Evolutionary conservation across 2,888 invertebrate species (phyloP).

Genomic region (Drosophila silvestris): DNA sequence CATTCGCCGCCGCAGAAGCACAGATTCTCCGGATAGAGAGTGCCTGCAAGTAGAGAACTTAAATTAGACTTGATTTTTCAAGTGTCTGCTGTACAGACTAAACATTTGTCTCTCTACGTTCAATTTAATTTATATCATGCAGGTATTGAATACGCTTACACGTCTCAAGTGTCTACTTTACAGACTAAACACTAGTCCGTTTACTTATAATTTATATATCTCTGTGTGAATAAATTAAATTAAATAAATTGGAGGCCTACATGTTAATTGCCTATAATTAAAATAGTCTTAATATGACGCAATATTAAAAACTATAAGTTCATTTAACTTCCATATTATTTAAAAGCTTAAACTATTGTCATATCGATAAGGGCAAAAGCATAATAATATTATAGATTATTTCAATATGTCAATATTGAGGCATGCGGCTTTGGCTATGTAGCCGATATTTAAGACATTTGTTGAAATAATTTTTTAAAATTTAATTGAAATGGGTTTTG

Average conservation of each 20-base stretch:
- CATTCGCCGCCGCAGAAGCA: slow-evolving; percentile 92
- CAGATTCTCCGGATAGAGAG: slow-evolving; percentile 87
- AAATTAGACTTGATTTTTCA: not conserved
- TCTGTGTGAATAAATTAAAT: not conserved
- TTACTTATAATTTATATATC: too few species aligned
- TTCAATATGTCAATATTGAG: not conserved
- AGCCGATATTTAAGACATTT: not conserved
- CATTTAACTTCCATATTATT: not conserved
- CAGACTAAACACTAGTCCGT: not conserved
- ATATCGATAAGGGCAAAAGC: not conserved
- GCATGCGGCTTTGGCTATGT: too few species aligned
- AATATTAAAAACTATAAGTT: too few species aligned
- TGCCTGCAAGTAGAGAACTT: slow-evolving; percentile 85
- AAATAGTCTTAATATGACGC: not conserved
- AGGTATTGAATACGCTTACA: not conserved
- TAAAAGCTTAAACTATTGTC: not conserved
- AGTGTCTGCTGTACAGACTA: not conserved
- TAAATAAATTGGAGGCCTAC: not conserved
- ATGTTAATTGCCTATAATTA: not conserved
- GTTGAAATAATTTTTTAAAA: not conserved
- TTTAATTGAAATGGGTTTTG: not conserved
- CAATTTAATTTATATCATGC: not conserved
- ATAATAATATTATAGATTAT: not conserved
- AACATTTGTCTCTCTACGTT: not conserved
- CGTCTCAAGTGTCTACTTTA: not conserved